Conservation (phyloP, 2,888 invertebrate species). For the Pollenia griseotomentosa region DNA sequence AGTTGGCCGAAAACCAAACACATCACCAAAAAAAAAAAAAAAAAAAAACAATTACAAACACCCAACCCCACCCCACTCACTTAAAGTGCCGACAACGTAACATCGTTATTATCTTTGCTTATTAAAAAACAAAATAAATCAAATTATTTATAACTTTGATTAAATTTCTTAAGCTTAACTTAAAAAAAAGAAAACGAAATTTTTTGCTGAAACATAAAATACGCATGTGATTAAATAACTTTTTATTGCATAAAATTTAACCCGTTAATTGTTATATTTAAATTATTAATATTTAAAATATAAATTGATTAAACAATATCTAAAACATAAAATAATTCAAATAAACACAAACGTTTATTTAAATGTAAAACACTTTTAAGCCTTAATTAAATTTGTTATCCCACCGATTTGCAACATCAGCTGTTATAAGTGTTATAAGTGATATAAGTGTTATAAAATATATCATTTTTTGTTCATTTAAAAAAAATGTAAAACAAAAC, state of each 20-base stretch:
- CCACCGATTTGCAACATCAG: constrained; percentile 66
- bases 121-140: constrained; percentile 15
- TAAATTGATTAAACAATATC: not conserved
- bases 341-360: not conserved
- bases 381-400: constrained; percentile 63
- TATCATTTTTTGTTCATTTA: constrained; percentile 50
- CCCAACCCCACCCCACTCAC: constrained; percentile 31
- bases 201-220: constrained; percentile 53
- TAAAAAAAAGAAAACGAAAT: constrained; percentile 23
- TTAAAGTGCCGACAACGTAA: constrained; percentile 42
- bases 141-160: not conserved
- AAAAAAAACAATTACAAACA: not conserved
- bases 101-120: constrained; percentile 13
- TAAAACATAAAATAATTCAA: constrained; percentile 5
- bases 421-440: constrained; percentile 61
- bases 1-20: constrained; percentile 18
- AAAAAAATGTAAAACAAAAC: constrained; percentile 3
- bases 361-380: constrained; percentile 56
- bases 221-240: constrained; percentile 29
- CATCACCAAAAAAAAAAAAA: constrained; percentile 2
- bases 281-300: constrained; percentile 5
- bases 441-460: constrained; percentile 60
- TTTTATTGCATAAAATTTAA: constrained; percentile 10
- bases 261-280: constrained; percentile 3
- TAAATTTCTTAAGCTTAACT: constrained; percentile 26